A percentile compares a stretch with the other conserved stretches of the same genome.
Evolutionary conservation across 2,113 vertebrate species (phyloP).

Genomic region (Gyps fulvus): DNA sequence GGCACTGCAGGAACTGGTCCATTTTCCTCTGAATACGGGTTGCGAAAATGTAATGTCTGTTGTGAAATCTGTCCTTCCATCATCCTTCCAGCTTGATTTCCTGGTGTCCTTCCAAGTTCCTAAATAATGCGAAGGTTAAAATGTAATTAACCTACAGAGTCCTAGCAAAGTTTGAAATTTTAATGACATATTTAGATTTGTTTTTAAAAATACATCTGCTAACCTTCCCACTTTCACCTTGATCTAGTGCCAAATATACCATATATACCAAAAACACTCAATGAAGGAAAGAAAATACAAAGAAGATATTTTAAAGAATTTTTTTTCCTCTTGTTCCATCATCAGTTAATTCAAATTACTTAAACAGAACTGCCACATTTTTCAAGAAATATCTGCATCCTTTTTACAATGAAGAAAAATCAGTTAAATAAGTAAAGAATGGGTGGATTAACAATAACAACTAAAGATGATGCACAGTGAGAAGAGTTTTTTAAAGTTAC

Average conservation of each 20-base stretch:
- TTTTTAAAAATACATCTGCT: background rate
- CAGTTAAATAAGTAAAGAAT: background rate
- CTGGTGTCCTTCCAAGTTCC: slow-evolving; percentile 77
- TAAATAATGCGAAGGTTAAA: slow-evolving; percentile 57
- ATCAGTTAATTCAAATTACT: background rate
- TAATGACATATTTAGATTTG: background rate
- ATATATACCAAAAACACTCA: background rate
- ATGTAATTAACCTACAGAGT: background rate
- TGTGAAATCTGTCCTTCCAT: slow-evolving; percentile 72
- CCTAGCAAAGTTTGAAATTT: background rate
- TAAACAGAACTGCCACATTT: background rate
- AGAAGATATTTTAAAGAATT: background rate
- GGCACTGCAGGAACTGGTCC: slow-evolving; percentile 78
- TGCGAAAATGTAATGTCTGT: slow-evolving; percentile 70
- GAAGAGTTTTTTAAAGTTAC: background rate
- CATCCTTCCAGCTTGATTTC: slow-evolving; percentile 72
- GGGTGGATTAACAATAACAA: background rate
- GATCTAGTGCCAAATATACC: background rate
- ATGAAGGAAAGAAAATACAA: background rate
- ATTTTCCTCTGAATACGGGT: slow-evolving; percentile 78
- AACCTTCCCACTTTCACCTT: background rate
- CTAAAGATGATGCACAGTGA: background rate
- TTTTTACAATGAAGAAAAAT: background rate
- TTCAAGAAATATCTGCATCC: background rate
- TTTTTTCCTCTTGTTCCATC: background rate